Evolutionary conservation across 2,113 vertebrate species (phyloP).

Genomic region (Oriolus oriolus): DNA sequence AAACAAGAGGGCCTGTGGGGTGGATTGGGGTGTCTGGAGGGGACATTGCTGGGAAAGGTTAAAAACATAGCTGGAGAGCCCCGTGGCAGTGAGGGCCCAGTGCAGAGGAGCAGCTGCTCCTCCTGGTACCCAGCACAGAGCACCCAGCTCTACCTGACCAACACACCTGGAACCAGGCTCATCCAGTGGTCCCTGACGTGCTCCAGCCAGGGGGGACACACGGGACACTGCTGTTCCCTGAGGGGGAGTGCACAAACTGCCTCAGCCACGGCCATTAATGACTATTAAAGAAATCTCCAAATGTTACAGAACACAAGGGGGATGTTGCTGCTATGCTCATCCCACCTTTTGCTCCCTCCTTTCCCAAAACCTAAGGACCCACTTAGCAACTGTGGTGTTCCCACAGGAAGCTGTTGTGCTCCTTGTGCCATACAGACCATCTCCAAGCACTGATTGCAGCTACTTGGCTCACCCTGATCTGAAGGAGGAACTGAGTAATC

Average conservation of each 20-base stretch:
- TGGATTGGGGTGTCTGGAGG: not conserved
- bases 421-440: not conserved
- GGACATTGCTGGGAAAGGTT: not conserved
- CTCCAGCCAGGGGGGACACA: not conserved
- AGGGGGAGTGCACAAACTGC: not conserved
- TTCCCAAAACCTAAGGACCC: not conserved
- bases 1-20: not conserved
- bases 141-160: not conserved
- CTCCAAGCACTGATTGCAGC: not conserved
- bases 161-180: not conserved
- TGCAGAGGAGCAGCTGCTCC: not conserved
- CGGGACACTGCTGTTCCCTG: not conserved
- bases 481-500: not conserved
- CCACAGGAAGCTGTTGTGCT: not conserved
- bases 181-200: accelerated
- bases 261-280: not conserved
- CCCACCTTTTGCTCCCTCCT: not conserved
- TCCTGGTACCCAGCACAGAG: not conserved
- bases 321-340: not conserved
- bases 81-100: not conserved
- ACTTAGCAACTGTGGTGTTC: not conserved
- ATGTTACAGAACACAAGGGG: accelerated
- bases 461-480: not conserved
- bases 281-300: not conserved
- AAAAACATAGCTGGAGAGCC: not conserved